Conservation (phyloP, 2,797 vertebrate species). For the Ambastaia sidthimunki region DNA sequence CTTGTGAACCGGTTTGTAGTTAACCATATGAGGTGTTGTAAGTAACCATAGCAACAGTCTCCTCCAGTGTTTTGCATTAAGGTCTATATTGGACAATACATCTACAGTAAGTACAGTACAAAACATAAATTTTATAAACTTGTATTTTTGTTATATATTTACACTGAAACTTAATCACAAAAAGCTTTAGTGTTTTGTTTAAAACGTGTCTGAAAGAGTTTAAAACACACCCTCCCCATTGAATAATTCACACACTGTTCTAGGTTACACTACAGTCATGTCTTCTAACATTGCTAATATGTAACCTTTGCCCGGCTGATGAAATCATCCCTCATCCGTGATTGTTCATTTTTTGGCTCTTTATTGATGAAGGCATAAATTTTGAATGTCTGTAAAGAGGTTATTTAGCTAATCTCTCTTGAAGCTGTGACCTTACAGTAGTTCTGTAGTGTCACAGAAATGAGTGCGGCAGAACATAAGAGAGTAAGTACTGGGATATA, state of each 20-base stretch:
- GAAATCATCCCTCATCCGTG: slow-evolving; percentile 36
- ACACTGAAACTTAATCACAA: neutral
- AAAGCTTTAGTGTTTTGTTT: neutral
- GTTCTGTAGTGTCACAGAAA: slow-evolving; percentile 29
- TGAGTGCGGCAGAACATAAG: slow-evolving; percentile 20
- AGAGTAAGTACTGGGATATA: slow-evolving; percentile 33
- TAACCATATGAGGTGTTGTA: too few species aligned
- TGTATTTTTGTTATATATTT: neutral
- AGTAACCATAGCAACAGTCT: too few species aligned
- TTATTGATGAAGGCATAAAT: slow-evolving; percentile 36
- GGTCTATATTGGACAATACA: too few species aligned
- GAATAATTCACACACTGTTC: neutral
- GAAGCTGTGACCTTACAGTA: slow-evolving; percentile 45
- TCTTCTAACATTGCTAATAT: neutral
- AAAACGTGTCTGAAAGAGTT: neutral
- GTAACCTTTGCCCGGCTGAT: slow-evolving; percentile 13
- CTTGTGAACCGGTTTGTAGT: too few species aligned
- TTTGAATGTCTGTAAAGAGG: slow-evolving; percentile 31
- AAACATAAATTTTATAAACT: too few species aligned
- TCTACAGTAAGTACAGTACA: too few species aligned
- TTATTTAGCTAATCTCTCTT: slow-evolving; percentile 45
- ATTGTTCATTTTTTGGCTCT: slow-evolving; percentile 25
- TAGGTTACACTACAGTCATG: slow-evolving; percentile 1
- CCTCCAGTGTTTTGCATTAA: too few species aligned
- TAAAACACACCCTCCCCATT: neutral